Conservation (phyloP, 1,140 invertebrate species). For the Micrasema minimum region DNA sequence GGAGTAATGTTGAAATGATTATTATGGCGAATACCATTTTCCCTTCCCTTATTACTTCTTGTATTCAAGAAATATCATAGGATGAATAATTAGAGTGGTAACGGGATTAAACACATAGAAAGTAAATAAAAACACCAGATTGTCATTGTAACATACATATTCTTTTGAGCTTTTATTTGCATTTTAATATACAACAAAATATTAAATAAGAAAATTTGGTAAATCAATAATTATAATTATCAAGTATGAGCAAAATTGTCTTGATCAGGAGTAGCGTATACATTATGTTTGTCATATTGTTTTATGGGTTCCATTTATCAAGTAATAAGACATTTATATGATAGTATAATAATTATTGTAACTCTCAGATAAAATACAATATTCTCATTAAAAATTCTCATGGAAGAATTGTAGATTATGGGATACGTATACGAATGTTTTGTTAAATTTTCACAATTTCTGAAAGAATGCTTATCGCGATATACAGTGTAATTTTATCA, state of each 20-base stretch:
- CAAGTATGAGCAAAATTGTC: constrained; percentile 67
- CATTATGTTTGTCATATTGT: constrained; percentile 63
- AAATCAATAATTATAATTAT: constrained; percentile 68
- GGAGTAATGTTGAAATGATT: too few relatives aligned
- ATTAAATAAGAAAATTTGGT: constrained; percentile 70
- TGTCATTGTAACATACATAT: constrained; percentile 70
- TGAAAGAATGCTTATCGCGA: constrained; percentile 44
- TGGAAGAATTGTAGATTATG: constrained; percentile 53
- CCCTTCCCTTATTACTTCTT: too few relatives aligned
- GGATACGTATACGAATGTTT: constrained; percentile 54
- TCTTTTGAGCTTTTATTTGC: constrained; percentile 71
- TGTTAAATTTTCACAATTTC: constrained; percentile 50
- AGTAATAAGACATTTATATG: constrained; percentile 57
- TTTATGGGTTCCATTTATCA: constrained; percentile 62
- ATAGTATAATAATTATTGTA: constrained; percentile 51
- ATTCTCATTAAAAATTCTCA: constrained; percentile 53
- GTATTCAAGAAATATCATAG: too few relatives aligned
- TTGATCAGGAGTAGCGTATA: constrained; percentile 69
- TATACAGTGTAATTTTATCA: constrained; percentile 53
- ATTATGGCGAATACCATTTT: too few relatives aligned
- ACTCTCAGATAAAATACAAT: constrained; percentile 54
- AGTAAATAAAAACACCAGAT: constrained; percentile 52
- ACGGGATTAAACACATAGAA: not conserved
- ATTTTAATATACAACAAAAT: constrained; percentile 71
- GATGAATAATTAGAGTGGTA: too few relatives aligned